Evolutionary conservation across 2,888 invertebrate species (phyloP), one percentile per base, ranked within the genome.

Genomic region (Hydropsyche betteni): DNA sequence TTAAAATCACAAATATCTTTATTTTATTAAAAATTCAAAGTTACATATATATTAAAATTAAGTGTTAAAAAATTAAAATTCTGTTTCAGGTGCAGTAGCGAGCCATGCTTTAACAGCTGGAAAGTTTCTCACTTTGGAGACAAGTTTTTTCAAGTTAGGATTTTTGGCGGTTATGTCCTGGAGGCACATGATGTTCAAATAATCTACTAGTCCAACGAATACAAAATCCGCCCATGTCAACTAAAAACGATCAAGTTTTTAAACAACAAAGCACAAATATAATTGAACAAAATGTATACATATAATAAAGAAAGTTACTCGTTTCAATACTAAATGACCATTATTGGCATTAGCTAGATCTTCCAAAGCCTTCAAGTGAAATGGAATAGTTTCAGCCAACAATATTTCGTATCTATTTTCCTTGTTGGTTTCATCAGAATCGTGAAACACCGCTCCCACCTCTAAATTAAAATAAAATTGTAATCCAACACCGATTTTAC

Each of bases 251-350:
- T 44, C 10, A 64, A 33, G 6, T 24, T 16, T 71, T 5, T 16
- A 24, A 64, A 14, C 34, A 51, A 0, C 5, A 12, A 4, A 14
- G 8, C 2, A 24, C 2, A 44, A n/a, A 14, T 16, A 51, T 2
- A 1, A 24, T 24, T 24, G 2, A 24, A 24, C 24, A 24, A 2
- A 24, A 24, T 24, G 2, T 24, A 24, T 2, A 14, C 12, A 53
- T 24, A 24, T 24, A 24, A 24, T 24, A 1, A 44, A 24, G 53
- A 53, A 24, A 68, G 77, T 75, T 81, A 88, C 88, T 84, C 85
- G 86, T 75, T 88, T 88, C 77, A 85, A 82, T 34, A 88, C 90
- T 34, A 91, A 82, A 80, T 90, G 86, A n/a, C 91, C 91, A 10
- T 87, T 87, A 81, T 91, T 91, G 70, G 87, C 85, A 76, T 86